Evolutionary conservation across 2,888 invertebrate species (phyloP).

Genomic region (Drosophila nr. fundita): DNA sequence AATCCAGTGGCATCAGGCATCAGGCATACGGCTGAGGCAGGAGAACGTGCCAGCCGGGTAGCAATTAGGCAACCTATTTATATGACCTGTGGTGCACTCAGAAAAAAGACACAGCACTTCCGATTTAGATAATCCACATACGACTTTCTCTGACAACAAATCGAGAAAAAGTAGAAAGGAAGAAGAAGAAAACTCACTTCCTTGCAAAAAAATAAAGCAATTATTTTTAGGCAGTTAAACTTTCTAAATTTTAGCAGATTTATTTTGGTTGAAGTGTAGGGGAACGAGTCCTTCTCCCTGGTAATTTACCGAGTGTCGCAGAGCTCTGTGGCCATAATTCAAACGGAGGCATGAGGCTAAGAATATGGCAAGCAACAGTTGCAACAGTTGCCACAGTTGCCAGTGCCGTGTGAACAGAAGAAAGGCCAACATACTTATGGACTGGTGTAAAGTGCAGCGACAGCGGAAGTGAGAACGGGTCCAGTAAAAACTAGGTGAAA

Average conservation of each 20-base stretch:
- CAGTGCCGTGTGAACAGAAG: constrained; percentile 2
- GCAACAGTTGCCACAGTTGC: constrained; percentile 11
- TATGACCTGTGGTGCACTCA: constrained; percentile 4
- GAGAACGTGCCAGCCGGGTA: background rate
- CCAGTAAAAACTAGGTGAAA: constrained; percentile 65
- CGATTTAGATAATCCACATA: background rate
- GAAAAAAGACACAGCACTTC: background rate
- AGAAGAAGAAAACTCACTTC: background rate
- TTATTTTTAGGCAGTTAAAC: background rate
- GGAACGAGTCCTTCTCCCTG: constrained; percentile 18
- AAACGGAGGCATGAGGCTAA: constrained; percentile 7
- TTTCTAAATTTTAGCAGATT: background rate
- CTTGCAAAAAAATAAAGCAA: background rate
- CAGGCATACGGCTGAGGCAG: background rate
- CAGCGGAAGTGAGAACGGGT: constrained; percentile 47
- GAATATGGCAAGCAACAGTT: constrained; percentile 53
- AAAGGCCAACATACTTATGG: constrained; percentile 53
- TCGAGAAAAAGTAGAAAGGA: background rate
- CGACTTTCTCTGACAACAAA: background rate
- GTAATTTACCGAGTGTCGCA: constrained; percentile 75
- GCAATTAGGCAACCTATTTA: constrained; percentile 62
- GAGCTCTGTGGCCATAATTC: constrained; percentile 46
- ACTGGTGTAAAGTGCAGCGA: constrained; percentile 37
- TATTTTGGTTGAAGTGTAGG: background rate
- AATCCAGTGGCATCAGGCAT: constrained; percentile 59